phyloP scores from a whole-genome alignment of 1,140 invertebrate genomes.

The Bombus turneri region DNA sequence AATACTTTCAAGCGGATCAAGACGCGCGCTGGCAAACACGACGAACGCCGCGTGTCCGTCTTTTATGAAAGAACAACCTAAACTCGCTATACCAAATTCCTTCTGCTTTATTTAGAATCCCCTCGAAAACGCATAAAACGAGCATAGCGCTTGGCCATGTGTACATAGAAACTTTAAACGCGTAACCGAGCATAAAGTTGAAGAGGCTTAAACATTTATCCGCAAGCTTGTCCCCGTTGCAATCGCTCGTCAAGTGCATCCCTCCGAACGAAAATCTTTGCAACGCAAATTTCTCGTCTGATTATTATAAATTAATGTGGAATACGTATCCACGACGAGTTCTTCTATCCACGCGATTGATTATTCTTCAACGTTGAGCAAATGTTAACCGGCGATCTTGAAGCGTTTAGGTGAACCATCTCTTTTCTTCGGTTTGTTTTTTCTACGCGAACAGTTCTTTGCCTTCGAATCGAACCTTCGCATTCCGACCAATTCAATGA shows the following conservation, averaged over 20 bases:
- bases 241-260: neutral
- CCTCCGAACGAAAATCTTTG: neutral
- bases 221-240: constrained; percentile 39
- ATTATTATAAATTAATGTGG: no score
- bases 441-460: no score
- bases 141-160: constrained; percentile 63
- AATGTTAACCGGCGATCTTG: accelerated
- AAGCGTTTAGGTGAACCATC: no score
- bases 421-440: no score
- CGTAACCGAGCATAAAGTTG: constrained; percentile 51
- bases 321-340: no score
- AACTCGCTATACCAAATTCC: constrained; percentile 51
- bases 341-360: no score
- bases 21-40: neutral
- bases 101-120: constrained; percentile 70
- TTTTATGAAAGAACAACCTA: constrained; percentile 41
- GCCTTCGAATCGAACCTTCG: no score
- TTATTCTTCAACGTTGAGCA: no score
- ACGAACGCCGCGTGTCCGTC: constrained; percentile 21
- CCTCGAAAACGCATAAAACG: constrained; percentile 75
- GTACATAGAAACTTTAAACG: constrained; percentile 47
- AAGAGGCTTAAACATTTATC: constrained; percentile 60
- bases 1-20: neutral
- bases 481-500: no score
- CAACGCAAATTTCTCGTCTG: neutral